Evolutionary conservation across 2,113 vertebrate species (phyloP).

Genomic region (Craseonycteris thonglongyai): DNA sequence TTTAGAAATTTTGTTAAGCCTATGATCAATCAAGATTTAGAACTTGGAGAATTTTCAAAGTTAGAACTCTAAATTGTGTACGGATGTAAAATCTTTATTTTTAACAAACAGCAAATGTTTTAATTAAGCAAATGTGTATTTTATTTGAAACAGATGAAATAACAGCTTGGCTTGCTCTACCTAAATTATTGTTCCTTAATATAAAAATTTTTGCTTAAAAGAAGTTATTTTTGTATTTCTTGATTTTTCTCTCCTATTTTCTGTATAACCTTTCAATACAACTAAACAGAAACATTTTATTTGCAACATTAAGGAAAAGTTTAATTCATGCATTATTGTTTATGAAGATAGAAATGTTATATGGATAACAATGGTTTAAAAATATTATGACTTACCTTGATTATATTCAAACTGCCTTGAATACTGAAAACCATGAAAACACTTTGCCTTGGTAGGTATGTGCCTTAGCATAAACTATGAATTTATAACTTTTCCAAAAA

Average conservation of each 20-base stretch:
- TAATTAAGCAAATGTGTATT: constrained; percentile 10
- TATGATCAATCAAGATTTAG: constrained; percentile 21
- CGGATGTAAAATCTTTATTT: constrained; percentile 12
- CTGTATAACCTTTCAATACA: constrained; percentile 1
- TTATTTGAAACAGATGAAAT: constrained; percentile 46
- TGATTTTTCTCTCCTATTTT: background rate
- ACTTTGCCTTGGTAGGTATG: background rate
- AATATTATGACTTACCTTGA: constrained; percentile 32
- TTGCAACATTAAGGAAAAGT: background rate
- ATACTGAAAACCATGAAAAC: background rate
- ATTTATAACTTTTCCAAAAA: constrained; percentile 30
- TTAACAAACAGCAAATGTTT: constrained; percentile 29
- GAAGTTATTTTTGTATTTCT: background rate
- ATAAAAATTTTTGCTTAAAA: background rate
- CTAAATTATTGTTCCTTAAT: constrained; percentile 40
- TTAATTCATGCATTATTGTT: background rate
- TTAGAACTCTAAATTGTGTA: background rate
- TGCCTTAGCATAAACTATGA: background rate
- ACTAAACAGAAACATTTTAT: constrained; percentile 5
- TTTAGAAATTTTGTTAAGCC: constrained; percentile 24
- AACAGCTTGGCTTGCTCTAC: constrained; percentile 31
- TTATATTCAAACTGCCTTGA: background rate
- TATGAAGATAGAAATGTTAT: constrained; percentile 39
- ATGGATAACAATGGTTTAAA: constrained; percentile 34
- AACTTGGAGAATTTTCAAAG: constrained; percentile 38